Conservation (phyloP, 2,888 invertebrate genomes). For the Eubasilissa splendida region DNA sequence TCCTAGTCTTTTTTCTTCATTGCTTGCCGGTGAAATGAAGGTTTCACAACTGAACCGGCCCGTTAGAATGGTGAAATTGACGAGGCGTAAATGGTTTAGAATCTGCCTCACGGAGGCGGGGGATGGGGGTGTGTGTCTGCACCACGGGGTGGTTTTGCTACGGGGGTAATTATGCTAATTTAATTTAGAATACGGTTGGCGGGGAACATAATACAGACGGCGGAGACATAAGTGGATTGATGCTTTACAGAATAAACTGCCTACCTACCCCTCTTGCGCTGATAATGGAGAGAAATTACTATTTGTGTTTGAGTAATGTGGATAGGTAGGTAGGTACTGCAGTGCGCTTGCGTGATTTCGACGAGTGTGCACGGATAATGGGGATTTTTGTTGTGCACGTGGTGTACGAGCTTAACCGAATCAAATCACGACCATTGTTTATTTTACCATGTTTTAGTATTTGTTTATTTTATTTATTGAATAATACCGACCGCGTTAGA, state of each 20-base stretch:
- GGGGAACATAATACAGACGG: constrained; percentile 7
- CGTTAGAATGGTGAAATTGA: too few relatives aligned
- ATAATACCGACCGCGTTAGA: too few relatives aligned
- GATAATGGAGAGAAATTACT: not conserved
- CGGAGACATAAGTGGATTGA: constrained; percentile 39
- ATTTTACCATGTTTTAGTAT: too few relatives aligned
- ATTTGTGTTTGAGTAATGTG: not conserved
- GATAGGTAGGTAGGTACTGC: not conserved
- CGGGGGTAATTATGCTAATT: constrained; percentile 32
- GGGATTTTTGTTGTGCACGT: not conserved
- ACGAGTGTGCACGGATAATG: not conserved
- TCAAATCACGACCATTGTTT: not conserved
- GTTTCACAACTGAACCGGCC: too few relatives aligned
- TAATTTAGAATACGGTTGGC: constrained; percentile 28
- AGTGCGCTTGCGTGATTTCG: constrained; percentile 16
- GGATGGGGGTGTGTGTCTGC: not conserved
- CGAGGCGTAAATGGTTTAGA: not conserved
- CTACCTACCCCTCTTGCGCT: not conserved
- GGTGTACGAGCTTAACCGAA: not conserved
- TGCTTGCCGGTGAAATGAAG: too few relatives aligned
- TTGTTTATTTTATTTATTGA: too few relatives aligned
- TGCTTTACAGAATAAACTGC: not conserved
- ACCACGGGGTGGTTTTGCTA: not conserved
- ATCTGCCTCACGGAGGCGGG: not conserved
- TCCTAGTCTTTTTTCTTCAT: too few relatives aligned